phyloP scores from a whole-genome alignment of 2,797 vertebrate genomes.

The Eupleurogrammus muticus region DNA sequence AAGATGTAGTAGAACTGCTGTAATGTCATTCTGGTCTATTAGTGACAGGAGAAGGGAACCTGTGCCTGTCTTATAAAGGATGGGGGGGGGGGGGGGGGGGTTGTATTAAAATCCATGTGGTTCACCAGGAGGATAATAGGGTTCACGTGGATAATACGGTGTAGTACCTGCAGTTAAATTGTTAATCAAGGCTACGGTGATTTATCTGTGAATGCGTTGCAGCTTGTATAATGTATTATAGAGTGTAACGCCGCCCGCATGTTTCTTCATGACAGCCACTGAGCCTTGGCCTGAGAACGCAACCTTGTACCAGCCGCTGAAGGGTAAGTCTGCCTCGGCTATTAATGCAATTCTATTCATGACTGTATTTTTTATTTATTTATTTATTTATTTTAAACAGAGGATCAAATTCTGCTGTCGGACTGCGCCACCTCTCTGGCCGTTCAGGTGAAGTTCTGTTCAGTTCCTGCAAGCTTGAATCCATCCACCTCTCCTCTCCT shows the following conservation, averaged over 20 bases:
- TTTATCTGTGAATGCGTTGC: neutral
- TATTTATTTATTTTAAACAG: too few relatives aligned
- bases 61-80: too few relatives aligned
- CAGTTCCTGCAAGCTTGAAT: neutral
- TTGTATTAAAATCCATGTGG: too few relatives aligned
- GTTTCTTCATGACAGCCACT: constrained; percentile 73
- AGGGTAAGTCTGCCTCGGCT: constrained; percentile 79
- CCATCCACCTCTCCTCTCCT: neutral
- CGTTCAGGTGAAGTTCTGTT: constrained; percentile 90
- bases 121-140: too few relatives aligned
- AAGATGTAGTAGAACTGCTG: too few relatives aligned
- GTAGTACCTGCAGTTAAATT: neutral
- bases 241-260: neutral
- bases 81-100: too few relatives aligned
- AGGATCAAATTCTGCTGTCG: constrained; percentile 96
- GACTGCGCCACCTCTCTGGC: constrained; percentile 96
- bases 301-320: constrained; percentile 92
- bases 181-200: neutral
- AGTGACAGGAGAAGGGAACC: too few relatives aligned
- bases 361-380: neutral
- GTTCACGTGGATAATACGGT: neutral
- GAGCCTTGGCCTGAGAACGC: constrained; percentile 97
- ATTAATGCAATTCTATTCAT: neutral
- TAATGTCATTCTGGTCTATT: too few relatives aligned
- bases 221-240: neutral